Conservation (phyloP, 2,113 vertebrate species). For the Salvelinus sp. region DNA sequence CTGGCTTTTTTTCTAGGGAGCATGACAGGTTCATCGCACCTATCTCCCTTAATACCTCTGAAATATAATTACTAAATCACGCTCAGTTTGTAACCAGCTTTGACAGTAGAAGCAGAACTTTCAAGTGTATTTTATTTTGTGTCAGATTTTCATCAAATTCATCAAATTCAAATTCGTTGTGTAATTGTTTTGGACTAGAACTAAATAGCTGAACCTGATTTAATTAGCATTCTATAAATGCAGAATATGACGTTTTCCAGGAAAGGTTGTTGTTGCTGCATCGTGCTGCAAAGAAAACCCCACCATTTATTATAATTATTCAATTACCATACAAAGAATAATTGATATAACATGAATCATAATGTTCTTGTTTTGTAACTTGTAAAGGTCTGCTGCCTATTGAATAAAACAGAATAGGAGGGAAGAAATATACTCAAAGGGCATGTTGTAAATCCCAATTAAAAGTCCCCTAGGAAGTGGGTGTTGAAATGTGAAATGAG, state of each 20-base stretch:
- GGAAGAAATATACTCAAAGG: constrained; percentile 11
- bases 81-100: constrained; percentile 19
- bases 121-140: not conserved
- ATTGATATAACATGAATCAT: not conserved
- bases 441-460: constrained; percentile 20
- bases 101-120: constrained; percentile 27
- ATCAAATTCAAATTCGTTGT: not conserved
- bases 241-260: constrained; percentile 12
- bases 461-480: not conserved
- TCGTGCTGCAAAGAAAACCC: not conserved
- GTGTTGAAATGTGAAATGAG: not conserved
- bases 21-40: not conserved
- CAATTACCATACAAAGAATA: not conserved
- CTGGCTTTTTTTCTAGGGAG: constrained; percentile 20
- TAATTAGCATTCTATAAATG: constrained; percentile 29
- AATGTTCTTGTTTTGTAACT: not conserved
- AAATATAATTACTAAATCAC: not conserved
- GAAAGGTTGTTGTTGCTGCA: not conserved
- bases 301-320: not conserved
- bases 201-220: constrained; percentile 17
- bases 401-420: not conserved
- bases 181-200: constrained; percentile 11
- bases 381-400: not conserved
- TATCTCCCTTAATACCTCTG: not conserved
- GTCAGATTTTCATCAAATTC: constrained; percentile 1